Evolutionary conservation across 2,113 vertebrate species (phyloP).

Genomic region (Sylvilagus bachmani): DNA sequence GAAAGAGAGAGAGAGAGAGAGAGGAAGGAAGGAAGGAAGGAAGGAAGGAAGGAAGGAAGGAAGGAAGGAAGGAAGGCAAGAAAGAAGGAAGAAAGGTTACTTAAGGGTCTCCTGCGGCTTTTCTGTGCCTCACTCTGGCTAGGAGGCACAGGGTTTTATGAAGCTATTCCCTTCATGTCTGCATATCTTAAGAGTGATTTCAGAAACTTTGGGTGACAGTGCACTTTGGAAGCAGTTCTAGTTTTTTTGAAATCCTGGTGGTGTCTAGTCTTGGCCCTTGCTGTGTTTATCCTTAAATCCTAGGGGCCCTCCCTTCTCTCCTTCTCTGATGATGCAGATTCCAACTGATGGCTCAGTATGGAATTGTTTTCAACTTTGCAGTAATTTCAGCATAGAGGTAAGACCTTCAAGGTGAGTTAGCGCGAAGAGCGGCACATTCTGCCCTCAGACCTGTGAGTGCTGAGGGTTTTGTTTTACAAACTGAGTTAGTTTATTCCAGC

Average conservation of each 20-base stretch:
- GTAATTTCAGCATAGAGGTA: constrained; percentile 8
- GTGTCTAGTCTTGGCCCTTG: constrained; percentile 16
- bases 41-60: too few relatives aligned
- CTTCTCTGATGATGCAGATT: constrained; percentile 2
- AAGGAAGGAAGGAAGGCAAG: background rate
- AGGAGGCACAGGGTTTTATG: constrained; percentile 3
- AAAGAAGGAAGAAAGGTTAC: background rate
- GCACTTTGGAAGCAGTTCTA: constrained; percentile 34
- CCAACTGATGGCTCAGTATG: background rate
- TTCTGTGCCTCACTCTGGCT: background rate
- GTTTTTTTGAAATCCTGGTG: constrained; percentile 26
- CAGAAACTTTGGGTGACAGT: constrained; percentile 5
- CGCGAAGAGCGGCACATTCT: background rate
- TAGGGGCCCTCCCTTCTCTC: background rate
- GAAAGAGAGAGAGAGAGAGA: too few relatives aligned
- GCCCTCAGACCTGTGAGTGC: background rate
- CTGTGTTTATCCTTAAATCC: constrained; percentile 21
- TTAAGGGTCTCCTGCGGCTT: background rate
- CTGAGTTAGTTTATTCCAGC: background rate
- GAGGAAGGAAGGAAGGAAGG: background rate
- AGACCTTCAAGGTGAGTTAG: background rate
- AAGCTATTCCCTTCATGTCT: constrained; percentile 21
- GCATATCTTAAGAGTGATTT: constrained; percentile 19
- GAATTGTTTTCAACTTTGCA: constrained; percentile 26
- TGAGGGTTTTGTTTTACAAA: background rate